These are phyloP conservation scores for Grammomys surdaster DNA, from an alignment of 2,113 vertebrate genomes.

Conservation along the genomic window DNA sequence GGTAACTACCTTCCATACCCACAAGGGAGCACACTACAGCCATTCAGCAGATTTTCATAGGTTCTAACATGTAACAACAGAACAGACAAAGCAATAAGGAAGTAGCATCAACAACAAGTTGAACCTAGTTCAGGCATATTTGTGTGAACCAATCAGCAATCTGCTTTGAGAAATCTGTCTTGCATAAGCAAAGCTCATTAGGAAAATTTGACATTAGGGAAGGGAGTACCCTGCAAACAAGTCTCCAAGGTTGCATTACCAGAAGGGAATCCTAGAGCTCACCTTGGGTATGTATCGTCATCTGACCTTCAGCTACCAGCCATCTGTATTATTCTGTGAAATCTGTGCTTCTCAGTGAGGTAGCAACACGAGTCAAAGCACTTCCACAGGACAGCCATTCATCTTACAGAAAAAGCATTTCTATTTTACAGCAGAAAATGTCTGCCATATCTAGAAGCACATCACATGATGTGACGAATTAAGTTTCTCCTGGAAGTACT, in stretches of 20 bases:
- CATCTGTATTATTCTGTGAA: conserved; percentile 51
- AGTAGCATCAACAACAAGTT: conserved; percentile 75
- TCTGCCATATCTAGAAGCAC: conserved; percentile 53
- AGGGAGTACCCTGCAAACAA: conserved; percentile 39
- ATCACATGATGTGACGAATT: conserved; percentile 56
- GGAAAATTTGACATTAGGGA: conserved; percentile 43
- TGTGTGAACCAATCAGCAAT: conserved; percentile 80
- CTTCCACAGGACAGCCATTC: conserved; percentile 32
- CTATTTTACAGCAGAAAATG: conserved; percentile 64
- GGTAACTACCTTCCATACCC: conserved; percentile 83
- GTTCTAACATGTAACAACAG: conserved; percentile 56
- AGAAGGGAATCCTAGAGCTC: conserved; percentile 29
- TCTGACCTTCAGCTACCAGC: conserved; percentile 44
- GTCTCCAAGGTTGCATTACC: conserved; percentile 28
- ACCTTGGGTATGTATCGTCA: conserved; percentile 20
- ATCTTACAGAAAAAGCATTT: conserved; percentile 58
- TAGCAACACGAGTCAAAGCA: conserved; percentile 46
- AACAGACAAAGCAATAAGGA: conserved; percentile 75
- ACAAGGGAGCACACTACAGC: conserved; percentile 86
- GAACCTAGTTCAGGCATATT: conserved; percentile 73
- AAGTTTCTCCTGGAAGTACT: conserved; percentile 50
- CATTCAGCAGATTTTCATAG: conserved; percentile 76
- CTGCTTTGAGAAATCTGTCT: conserved; percentile 73
- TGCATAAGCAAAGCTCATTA: conserved; percentile 68
- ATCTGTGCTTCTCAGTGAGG: conserved; percentile 54